Evolutionary conservation across 2,797 vertebrate species (phyloP), one percentile per base, ranked within the genome.

Genomic region (Alauda arvensis): DNA sequence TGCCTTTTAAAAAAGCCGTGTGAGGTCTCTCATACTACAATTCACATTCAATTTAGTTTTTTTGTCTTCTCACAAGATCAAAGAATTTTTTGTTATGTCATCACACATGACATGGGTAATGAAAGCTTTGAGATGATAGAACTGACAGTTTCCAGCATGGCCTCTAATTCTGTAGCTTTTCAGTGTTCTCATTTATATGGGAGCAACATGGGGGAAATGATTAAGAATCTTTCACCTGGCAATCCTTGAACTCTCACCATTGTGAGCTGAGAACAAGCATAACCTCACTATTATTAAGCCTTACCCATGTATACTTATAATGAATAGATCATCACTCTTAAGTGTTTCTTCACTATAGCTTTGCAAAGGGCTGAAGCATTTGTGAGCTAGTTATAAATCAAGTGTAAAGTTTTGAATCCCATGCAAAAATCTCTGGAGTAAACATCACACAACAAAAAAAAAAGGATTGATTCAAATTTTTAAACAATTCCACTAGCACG

Each of bases 71-170:
- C 1, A 1, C 39, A 83, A 88, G 90, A 92, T 91, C 82, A 93
- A 92, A 95, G 72, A 72, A 83, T 63, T 94, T 93, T 93, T 92
- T 93, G 87, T 85, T 91, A 60, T 83, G 88, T 89, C 85, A 55
- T 92, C 78, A 91, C 78, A 82, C 69, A 80, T 82, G 83, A 52
- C 84, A 93, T 51, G 76, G 63, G 42, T 77, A 91, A 88, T 81
- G 88, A 91, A 89, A 88, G 68, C 75, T 88, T 77, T 93, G 87
- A 95, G 89, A 91, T 89, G 81, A 71, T 89, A 92, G 87, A 95
- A 93, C 84, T 81, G 92, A 92, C 85, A 85, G 83, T 78, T 92
- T 91, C 46, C 89, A 93, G 87, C 77, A 81, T 76, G 74, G 77
- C 40, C 63, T 81, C 85, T 76, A 80, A 83, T 92, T 91, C 80